A percentile compares a stretch with the other conserved stretches of the same genome.
Evolutionary conservation across 2,113 vertebrate genomes (phyloP).

Genomic region (rabbit (Oryctolagus cuniculus)): DNA sequence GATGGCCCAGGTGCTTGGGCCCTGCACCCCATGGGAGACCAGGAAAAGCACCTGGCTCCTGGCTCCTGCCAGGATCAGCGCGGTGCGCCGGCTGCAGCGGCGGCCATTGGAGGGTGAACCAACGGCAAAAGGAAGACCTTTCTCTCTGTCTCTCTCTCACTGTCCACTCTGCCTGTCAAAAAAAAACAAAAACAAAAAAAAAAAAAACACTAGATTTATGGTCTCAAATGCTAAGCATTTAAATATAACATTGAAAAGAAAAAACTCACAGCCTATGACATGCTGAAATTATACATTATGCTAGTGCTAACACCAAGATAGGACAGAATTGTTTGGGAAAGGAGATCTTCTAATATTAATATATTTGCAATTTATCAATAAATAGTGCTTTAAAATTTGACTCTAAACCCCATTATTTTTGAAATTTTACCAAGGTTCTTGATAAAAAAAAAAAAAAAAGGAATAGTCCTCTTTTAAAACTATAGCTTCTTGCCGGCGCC

Average conservation of each 20-base stretch:
- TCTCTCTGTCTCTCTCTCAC: no score
- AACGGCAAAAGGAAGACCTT: no score
- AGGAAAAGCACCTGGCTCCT: no score
- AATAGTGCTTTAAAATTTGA: neutral
- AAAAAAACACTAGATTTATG: neutral
- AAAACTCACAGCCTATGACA: neutral
- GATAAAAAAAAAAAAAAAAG: neutral
- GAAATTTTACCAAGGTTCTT: constrained; percentile 23
- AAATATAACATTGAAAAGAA: neutral
- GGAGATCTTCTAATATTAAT: neutral
- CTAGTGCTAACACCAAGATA: neutral
- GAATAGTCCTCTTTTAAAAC: neutral
- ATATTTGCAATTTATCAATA: neutral
- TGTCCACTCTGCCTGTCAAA: no score
- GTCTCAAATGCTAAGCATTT: neutral
- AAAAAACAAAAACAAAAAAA: no score
- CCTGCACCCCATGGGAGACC: no score
- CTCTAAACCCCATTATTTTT: neutral
- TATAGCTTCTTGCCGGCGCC: constrained; percentile 24
- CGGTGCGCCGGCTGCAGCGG: no score
- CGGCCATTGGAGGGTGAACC: no score
- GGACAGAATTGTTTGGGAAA: neutral
- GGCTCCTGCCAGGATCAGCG: no score
- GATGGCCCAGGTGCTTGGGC: no score
- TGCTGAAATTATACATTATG: neutral